These are phyloP conservation scores for Phallusia fumigata DNA, from an alignment of 23 tunicate species.

Conservation along the genomic window DNA sequence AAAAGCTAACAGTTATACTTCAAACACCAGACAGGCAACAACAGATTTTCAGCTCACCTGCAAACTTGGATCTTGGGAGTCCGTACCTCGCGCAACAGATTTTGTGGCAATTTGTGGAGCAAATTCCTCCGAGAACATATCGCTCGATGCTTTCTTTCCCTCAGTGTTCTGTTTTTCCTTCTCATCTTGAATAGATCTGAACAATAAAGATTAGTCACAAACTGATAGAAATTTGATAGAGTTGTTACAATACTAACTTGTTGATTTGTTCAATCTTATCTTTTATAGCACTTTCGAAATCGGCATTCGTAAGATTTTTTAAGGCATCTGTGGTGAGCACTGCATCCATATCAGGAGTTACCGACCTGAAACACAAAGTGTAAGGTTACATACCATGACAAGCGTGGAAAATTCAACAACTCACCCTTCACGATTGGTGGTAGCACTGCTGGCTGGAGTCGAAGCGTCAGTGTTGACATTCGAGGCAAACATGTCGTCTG, in stretches of 20 bases:
- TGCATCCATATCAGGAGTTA: constrained; percentile 57
- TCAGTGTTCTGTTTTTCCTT: constrained; percentile 55
- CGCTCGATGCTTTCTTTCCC: constrained; percentile 65
- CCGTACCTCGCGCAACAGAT: constrained; percentile 42
- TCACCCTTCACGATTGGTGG: neutral
- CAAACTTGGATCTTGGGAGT: constrained; percentile 68
- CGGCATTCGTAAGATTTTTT: constrained; percentile 65
- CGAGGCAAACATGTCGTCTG: constrained; percentile 49
- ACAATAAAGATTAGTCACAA: neutral
- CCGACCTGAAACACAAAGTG: constrained; percentile 30
- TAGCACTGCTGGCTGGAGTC: constrained; percentile 11
- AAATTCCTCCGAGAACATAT: constrained; percentile 96
- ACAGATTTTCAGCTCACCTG: no score
- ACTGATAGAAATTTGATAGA: neutral
- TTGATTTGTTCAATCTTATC: constrained; percentile 84
- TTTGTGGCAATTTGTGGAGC: constrained; percentile 50
- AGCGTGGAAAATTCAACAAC: neutral
- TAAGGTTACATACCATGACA: neutral
- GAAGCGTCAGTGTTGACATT: constrained; percentile 27
- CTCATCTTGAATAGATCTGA: constrained; percentile 66
- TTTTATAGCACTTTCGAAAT: constrained; percentile 86
- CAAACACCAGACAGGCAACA: no score
- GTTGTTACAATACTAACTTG: constrained; percentile 37
- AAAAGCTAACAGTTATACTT: no score
- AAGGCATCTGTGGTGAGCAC: constrained; percentile 43